phyloP scores from a whole-genome alignment of 2,113 vertebrate species.

The Indicator maculatus region DNA sequence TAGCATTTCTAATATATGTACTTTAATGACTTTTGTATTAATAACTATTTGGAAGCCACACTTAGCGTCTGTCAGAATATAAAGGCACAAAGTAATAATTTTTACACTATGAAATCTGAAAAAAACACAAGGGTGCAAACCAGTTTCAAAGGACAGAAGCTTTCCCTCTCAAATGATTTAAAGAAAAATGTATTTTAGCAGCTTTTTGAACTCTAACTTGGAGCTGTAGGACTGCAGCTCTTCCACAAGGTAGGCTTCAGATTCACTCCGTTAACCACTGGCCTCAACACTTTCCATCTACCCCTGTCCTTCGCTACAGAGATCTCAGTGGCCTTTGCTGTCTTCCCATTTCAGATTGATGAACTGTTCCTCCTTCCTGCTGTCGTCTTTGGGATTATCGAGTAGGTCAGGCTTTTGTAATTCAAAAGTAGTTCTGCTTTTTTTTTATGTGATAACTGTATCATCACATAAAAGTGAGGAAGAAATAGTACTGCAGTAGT shows the following conservation, averaged over 20 bases:
- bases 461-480: not conserved
- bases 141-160: not conserved
- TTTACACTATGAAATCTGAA: not conserved
- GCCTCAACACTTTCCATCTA: not conserved
- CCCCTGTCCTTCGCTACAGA: not conserved
- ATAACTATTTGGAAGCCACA: not conserved
- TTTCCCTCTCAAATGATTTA: not conserved
- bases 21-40: not conserved
- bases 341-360: not conserved
- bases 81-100: not conserved
- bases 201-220: not conserved
- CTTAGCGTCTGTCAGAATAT: not conserved
- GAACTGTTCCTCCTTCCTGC: not conserved
- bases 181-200: not conserved
- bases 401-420: not conserved
- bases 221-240: not conserved
- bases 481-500: not conserved
- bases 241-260: not conserved
- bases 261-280: not conserved
- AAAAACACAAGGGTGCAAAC: not conserved
- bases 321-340: not conserved
- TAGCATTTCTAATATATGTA: not conserved
- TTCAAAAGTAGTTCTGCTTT: not conserved
- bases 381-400: not conserved
- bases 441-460: not conserved